Base-by-base conservation (phyloP, 1,140 invertebrate genomes). In the Achatina immaculata region DNA sequence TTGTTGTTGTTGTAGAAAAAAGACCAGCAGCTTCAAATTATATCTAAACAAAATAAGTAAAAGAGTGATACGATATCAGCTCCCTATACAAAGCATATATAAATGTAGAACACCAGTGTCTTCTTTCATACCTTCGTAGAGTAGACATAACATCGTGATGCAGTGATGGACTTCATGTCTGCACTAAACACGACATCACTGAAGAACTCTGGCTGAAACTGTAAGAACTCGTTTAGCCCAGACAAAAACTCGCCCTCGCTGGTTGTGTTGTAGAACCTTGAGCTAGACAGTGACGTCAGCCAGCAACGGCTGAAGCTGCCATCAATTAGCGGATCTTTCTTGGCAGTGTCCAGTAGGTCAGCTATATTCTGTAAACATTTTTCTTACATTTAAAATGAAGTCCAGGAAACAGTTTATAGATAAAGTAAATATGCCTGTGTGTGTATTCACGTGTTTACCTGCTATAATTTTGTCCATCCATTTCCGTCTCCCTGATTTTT, bases 121-220 rank as follows among this genome's bases (percentile, higher is more conserved):
- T n/a, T n/a, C n/a, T n/a, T n/a, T n/a, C n/a, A n/a, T n/a, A n/a
- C n/a, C n/a, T n/a, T n/a, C n/a, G n/a, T 43, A 0, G 85, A 85
- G 21, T 86, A 79, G 0, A 89, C 69, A 69, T 89, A 83, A 58
- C 88, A 83, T 14, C 89, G 48, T 6, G 89, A 90, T 0, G 89
- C 93, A 0, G 97, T 95, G 95, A 99, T 97, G 80, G 93, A 93
- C 31, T 94, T 94, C 0, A 94, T 93, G 24, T 94, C 92, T 16
- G 95, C 93, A 83, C 96, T 95, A 82, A 97, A 96, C 84, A 94
- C 95, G 0, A 98, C 95, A 88, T 99, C 97, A 66, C 96, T 91
- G 1, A 94, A 94, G 86, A 95, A 88, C 16, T 86, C 65, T 9
- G 85, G 84, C 45, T 88, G 86, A n/a, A 79, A 65, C 9, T 87